Percentiles rank a stretch among this genome's conserved stretches.
Evolutionary conservation across 2,113 vertebrate genomes (phyloP).

Genomic region (Gopherus evgoodei): DNA sequence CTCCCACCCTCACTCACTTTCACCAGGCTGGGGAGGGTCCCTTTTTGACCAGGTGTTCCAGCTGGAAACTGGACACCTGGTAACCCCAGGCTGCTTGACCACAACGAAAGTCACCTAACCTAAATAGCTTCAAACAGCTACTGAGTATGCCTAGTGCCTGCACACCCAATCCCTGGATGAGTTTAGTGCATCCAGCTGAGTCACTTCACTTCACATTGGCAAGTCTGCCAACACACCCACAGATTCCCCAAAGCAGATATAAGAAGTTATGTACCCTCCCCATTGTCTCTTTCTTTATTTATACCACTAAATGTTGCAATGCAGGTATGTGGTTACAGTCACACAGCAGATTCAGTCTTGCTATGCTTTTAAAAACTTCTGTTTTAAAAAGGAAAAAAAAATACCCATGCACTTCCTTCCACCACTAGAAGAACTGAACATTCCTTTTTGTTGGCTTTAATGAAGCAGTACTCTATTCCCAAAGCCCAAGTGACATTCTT

Average conservation of each 20-base stretch:
- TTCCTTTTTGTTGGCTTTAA: slow-evolving; percentile 33
- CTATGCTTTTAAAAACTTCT: neutral
- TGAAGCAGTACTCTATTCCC: slow-evolving; percentile 44
- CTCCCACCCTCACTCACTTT: too few species aligned
- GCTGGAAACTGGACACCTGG: too few species aligned
- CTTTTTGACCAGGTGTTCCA: too few species aligned
- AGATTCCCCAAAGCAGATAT: neutral
- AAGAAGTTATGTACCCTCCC: neutral
- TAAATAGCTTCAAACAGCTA: neutral
- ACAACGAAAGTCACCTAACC: neutral
- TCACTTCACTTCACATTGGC: neutral
- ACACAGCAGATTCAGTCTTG: neutral
- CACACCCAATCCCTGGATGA: neutral
- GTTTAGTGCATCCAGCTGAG: neutral
- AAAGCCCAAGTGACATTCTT: slow-evolving; percentile 58
- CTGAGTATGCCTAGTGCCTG: neutral
- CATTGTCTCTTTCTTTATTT: neutral
- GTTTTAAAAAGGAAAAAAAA: neutral
- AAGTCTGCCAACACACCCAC: neutral
- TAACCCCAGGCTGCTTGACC: neutral
- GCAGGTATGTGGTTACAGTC: neutral
- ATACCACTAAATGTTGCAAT: neutral
- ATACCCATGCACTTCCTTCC: neutral
- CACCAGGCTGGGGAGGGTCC: too few species aligned
- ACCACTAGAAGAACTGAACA: neutral